Conservation (phyloP, 1,140 invertebrate genomes). For the Drosophila ohnishii region DNA sequence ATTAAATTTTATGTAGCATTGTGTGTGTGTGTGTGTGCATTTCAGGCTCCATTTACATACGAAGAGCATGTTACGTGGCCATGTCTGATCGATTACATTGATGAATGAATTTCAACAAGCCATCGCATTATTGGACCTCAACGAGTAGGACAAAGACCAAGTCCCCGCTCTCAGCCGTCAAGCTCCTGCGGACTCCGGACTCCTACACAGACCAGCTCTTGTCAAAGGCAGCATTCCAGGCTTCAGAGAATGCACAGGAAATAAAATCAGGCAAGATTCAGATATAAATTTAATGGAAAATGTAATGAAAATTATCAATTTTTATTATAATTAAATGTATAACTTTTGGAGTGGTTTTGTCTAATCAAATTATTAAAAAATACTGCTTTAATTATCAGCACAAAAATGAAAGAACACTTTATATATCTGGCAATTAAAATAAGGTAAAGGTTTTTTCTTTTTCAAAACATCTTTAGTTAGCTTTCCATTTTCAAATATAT, state of each 20-base stretch:
- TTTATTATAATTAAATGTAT: not conserved
- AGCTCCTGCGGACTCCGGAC: constrained; percentile 21
- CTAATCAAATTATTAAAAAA: not conserved
- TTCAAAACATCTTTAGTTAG: not conserved
- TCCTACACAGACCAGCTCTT: constrained; percentile 52
- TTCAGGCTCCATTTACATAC: constrained; percentile 58
- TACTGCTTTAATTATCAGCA: not conserved
- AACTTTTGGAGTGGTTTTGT: not conserved
- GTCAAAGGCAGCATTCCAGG: constrained; percentile 43
- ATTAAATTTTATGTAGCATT: constrained; percentile 79
- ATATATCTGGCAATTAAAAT: not conserved
- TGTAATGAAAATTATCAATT: not conserved
- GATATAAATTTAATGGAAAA: not conserved
- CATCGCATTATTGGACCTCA: constrained; percentile 54
- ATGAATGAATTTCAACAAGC: constrained; percentile 76
- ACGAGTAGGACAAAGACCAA: constrained; percentile 34
- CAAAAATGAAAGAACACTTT: not conserved
- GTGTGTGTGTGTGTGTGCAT: constrained; percentile 53
- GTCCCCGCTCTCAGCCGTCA: not conserved
- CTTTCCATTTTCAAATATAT: not conserved
- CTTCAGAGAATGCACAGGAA: constrained; percentile 8
- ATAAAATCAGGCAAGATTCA: not conserved
- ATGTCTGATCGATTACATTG: constrained; percentile 76
- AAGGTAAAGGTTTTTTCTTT: not conserved
- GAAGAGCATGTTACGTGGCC: constrained; percentile 56